Evolutionary conservation across 2,113 vertebrate species (phyloP).

Genomic region (Tonatia bakeri): DNA sequence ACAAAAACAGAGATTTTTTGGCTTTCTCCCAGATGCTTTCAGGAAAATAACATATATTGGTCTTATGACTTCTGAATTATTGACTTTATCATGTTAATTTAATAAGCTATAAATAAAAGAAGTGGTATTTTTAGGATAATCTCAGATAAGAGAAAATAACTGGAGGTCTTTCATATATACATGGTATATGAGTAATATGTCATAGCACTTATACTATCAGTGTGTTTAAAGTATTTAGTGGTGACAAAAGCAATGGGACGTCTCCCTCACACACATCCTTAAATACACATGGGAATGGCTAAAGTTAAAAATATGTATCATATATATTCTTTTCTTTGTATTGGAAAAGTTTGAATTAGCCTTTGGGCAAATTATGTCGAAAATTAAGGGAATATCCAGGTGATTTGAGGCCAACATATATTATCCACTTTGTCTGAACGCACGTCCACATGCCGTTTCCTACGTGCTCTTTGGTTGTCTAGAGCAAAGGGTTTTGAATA

Average conservation of each 20-base stretch:
- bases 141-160: neutral
- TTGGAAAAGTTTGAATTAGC: neutral
- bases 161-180: neutral
- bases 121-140: neutral
- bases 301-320: neutral
- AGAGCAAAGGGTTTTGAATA: neutral
- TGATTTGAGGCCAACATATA: neutral
- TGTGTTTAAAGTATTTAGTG: neutral
- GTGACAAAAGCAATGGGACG: neutral
- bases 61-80: neutral
- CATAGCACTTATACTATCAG: neutral
- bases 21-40: conserved; percentile 8
- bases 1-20: neutral
- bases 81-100: neutral
- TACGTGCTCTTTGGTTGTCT: neutral
- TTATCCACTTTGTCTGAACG: neutral
- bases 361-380: neutral
- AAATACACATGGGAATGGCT: neutral
- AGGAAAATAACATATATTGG: neutral
- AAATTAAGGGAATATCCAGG: neutral
- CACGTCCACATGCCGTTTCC: neutral
- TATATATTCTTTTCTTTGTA: neutral
- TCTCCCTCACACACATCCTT: neutral
- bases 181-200: neutral
- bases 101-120: conserved; percentile 17